Base-by-base conservation (phyloP, 2,113 vertebrate species). In the Silurus meridionalis region DNA sequence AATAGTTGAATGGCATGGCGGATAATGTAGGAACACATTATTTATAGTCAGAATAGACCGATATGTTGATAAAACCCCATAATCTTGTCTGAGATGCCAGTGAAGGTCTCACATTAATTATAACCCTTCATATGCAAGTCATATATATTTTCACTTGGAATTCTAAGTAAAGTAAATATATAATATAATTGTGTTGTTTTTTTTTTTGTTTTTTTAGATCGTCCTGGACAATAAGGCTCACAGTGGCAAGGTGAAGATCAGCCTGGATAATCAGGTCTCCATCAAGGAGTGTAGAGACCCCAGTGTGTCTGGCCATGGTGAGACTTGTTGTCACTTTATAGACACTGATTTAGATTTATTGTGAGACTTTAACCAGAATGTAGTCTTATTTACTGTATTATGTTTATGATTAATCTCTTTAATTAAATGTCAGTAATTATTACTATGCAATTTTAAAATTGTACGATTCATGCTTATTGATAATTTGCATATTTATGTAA, bases 221-320 rank as follows among this genome's bases (percentile, higher is more conserved):
- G 89, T 95, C 75, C 86, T 95, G 83, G 97, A 99, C 92, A 98
- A 99, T 90, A 97, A 96, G 90, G 97, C 97, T 0, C 96, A 98
- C 93, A 99, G 97, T 0, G 97, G 97, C 23, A 96, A 94, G 67
- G 94, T 99, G 85, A 97, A 95, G 92, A 97, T 99, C 94, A 90
- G 82, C 60, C 92, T 99, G 64, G 92, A 96, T 80, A 99, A 97
- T 85, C 89, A 92, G 84, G 96, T 95, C 0, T 93, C 93, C 57
- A 97, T 99, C 88, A 96, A 96, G 89, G 96, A 98, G 87, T 98
- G 97, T 88, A 96, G 93, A 89, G 95, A 97, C 81, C 95, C 96
- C 63, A 97, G 94, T 0, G 92, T 98, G 80, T 97, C 93, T 5
- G 95, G 95, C 78, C 95, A 96, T 1, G 97, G 97, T 99, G 90